A percentile compares a stretch with the other conserved stretches of the same genome.
phyloP scores from a whole-genome alignment of 2,113 vertebrate genomes.

The Myrmecobius fasciatus region DNA sequence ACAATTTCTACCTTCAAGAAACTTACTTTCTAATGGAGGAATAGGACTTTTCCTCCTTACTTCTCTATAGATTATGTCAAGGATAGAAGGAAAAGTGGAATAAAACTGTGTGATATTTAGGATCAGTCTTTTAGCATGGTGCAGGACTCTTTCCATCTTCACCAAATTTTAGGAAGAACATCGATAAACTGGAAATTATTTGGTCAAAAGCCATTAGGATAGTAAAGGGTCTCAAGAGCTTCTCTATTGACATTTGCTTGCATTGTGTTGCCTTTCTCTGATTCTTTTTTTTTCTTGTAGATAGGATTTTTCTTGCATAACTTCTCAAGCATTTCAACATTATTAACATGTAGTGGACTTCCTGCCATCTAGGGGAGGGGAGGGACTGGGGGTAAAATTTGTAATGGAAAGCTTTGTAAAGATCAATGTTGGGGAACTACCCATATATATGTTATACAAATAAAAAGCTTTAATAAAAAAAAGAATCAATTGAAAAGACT shows the following conservation, averaged over 20 bases:
- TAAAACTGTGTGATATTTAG: neutral
- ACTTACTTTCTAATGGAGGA: neutral
- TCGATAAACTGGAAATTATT: neutral
- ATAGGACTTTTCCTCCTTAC: neutral
- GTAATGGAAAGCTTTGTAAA: too few relatives aligned
- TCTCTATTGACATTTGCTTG: too few relatives aligned
- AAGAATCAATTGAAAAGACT: neutral
- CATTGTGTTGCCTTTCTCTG: too few relatives aligned
- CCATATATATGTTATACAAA: too few relatives aligned
- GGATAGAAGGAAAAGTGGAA: neutral
- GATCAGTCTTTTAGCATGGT: neutral
- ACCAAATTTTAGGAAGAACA: neutral
- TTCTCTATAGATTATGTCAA: neutral
- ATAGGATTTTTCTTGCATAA: too few relatives aligned
- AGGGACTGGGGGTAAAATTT: too few relatives aligned
- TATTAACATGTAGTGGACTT: too few relatives aligned
- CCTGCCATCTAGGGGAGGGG: too few relatives aligned
- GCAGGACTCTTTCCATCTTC: neutral
- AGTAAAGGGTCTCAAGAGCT: neutral
- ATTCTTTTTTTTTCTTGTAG: too few relatives aligned
- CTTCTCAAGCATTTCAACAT: too few relatives aligned
- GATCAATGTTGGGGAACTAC: too few relatives aligned
- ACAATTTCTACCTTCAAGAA: neutral
- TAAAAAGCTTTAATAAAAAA: too few relatives aligned
- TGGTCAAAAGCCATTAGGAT: neutral